Base-by-base conservation (phyloP, 2,113 vertebrate species). In the Eonycteris spelaea region DNA sequence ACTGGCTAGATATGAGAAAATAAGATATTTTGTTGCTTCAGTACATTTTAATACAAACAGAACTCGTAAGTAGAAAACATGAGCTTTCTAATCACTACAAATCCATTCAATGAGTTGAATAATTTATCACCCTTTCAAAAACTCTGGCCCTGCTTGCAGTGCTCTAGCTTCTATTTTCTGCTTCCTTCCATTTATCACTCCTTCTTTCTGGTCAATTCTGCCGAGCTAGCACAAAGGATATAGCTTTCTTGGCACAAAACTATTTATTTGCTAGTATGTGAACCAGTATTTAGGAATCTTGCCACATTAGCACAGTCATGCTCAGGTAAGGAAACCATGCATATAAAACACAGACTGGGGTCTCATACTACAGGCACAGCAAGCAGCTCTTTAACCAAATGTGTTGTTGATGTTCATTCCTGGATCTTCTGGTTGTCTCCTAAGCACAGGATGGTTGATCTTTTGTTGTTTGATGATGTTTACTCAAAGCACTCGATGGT, bases 81-180 rank as follows among this genome's bases (percentile, higher is more conserved):
- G 68, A 94, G 45, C 63, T 87, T 91, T 11, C 82, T 91, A 84
- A 94, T 89, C n/a, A 90, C 67, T 71, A 91, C 21, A 86, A 91
- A 95, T 55, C 48, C 26, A 53, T 77, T 91, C 48, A 93, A 22
- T 86, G 33, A 87, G 19, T 35, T 90, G 61, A 83, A 91, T 89
- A 83, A 16, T 82, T 97, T 91, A 26, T 84, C 85, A 43, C 48
- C 43, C 26, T 0, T 0, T 84, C 65, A 48, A 96, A 55, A 97
- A 92, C 53, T 38, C 78, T 35, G 35, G 2, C 35, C 13, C 15
- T 35, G 9, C 22, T 92, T 9, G 92, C 26, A 48, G 0, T 30
- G 48, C 38, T 91, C 55, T 5, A 65, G 38, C 55, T 94, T 90
- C 19, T 26, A 33, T 33, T 95, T 96, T 90, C 51, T 94, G 35